phyloP scores from a whole-genome alignment of 2,797 vertebrate species.

The Chrysocyon brachyurus region DNA sequence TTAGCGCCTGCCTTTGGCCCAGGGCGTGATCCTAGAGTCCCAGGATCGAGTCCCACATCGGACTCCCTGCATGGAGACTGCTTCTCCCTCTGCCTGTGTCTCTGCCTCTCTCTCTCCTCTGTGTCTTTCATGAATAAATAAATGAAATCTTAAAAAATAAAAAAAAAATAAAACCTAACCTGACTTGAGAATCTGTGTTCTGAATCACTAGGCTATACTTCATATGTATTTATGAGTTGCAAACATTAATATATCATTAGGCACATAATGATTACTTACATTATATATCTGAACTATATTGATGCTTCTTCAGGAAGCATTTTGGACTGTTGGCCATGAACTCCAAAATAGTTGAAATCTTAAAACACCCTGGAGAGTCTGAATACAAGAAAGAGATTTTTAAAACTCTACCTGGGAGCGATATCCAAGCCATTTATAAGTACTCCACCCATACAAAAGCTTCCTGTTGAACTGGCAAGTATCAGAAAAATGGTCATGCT shows the following conservation, averaged over 20 bases:
- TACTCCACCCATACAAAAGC: background rate
- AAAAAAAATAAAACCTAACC: too few species aligned
- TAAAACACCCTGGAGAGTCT: background rate
- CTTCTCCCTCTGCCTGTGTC: too few species aligned
- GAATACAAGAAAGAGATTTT: background rate
- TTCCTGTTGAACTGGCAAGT: background rate
- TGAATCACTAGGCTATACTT: background rate
- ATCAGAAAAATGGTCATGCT: background rate
- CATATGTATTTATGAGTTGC: too few species aligned
- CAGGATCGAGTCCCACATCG: too few species aligned
- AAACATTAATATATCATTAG: background rate
- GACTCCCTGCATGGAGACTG: too few species aligned
- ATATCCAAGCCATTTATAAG: slow-evolving; percentile 66
- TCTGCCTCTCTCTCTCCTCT: too few species aligned
- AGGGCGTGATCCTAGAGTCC: too few species aligned
- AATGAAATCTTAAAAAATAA: too few species aligned
- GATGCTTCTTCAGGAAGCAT: background rate
- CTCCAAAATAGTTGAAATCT: background rate
- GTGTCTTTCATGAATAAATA: too few species aligned
- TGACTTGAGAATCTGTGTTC: background rate
- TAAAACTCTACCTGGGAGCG: slow-evolving; percentile 69
- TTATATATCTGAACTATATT: background rate
- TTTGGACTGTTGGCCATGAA: background rate
- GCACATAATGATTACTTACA: background rate
- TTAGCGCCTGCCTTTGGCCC: too few species aligned